A percentile compares a stretch with the other conserved stretches of the same genome.
These are phyloP conservation scores for Dermatemys mawii DNA, from an alignment of 2,113 vertebrate species.

Conservation along the genomic window DNA sequence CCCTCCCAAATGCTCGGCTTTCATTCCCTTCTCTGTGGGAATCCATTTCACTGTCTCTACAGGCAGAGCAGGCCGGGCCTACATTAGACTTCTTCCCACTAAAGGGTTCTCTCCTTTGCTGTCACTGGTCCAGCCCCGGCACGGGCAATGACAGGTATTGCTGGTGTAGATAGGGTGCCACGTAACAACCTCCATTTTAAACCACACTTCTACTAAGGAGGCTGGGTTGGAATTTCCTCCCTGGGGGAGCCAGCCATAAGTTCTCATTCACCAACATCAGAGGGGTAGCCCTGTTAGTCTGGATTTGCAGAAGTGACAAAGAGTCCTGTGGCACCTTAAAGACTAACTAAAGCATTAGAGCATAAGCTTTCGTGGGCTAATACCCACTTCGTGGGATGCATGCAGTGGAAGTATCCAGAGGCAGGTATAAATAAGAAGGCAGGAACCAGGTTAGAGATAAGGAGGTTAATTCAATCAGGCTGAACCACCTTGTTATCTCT, in stretches of 20 bases:
- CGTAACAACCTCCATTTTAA: neutral
- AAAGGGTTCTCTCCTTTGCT: neutral
- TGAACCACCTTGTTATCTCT: no score
- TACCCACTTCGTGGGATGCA: no score
- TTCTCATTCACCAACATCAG: neutral
- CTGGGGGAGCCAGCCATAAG: neutral
- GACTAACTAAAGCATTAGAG: no score
- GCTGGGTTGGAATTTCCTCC: neutral
- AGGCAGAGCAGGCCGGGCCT: fast-evolving
- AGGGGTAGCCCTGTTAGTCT: no score
- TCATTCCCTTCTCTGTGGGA: neutral
- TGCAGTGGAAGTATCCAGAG: no score
- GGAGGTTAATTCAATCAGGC: no score
- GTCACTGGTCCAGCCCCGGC: neutral
- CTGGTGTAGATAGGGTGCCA: neutral
- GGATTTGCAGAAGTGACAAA: no score
- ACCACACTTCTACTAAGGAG: neutral
- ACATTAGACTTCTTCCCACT: fast-evolving
- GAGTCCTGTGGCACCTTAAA: no score
- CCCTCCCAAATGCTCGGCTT: neutral
- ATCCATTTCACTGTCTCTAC: neutral
- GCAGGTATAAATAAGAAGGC: no score
- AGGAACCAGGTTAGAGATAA: no score
- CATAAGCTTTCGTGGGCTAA: no score
- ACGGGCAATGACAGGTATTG: neutral